phyloP scores from a whole-genome alignment of 1,140 invertebrate species.

The Oryzaephilus surinamensis region DNA sequence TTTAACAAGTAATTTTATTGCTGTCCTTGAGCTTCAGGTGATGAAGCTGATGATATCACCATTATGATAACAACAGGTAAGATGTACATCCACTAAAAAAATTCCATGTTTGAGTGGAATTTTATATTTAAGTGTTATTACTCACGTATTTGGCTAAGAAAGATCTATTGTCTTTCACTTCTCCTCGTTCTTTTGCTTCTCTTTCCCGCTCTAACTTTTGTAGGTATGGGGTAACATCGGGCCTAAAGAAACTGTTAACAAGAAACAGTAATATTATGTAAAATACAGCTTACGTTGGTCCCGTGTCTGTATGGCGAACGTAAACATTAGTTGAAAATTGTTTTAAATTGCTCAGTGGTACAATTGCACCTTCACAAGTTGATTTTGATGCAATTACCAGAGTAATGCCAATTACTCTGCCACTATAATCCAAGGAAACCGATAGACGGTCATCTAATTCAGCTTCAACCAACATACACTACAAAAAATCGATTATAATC shows the following conservation, averaged over 20 bases:
- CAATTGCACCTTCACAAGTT: constrained; percentile 37
- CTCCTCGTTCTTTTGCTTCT: constrained; percentile 79
- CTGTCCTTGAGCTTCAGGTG: constrained; percentile 48
- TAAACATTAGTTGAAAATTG: constrained; percentile 63
- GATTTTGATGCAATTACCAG: constrained; percentile 43
- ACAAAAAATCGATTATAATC: constrained; percentile 24
- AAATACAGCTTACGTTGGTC: constrained; percentile 53
- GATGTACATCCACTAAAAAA: constrained; percentile 89
- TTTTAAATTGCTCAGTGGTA: constrained; percentile 36
- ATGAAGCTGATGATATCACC: constrained; percentile 70
- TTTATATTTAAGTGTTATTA: constrained; percentile 19
- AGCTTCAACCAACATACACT: constrained; percentile 53
- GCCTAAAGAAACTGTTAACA: constrained; percentile 44
- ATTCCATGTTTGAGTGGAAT: constrained; percentile 13
- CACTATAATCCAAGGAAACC: constrained; percentile 59
- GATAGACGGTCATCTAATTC: constrained; percentile 59
- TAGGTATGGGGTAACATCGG: constrained; percentile 86
- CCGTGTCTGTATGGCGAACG: constrained; percentile 58
- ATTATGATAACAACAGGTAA: constrained; percentile 78
- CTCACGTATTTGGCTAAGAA: constrained; percentile 97
- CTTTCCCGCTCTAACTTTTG: constrained; percentile 84
- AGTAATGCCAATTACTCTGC: constrained; percentile 57
- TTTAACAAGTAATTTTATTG: constrained; percentile 2
- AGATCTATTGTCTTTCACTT: constrained; percentile 83
- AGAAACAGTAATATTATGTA: constrained; percentile 1